Evolutionary conservation across 2,888 invertebrate species (phyloP), one percentile per base, ranked within the genome.

Genomic region (Eristalis tenax): DNA sequence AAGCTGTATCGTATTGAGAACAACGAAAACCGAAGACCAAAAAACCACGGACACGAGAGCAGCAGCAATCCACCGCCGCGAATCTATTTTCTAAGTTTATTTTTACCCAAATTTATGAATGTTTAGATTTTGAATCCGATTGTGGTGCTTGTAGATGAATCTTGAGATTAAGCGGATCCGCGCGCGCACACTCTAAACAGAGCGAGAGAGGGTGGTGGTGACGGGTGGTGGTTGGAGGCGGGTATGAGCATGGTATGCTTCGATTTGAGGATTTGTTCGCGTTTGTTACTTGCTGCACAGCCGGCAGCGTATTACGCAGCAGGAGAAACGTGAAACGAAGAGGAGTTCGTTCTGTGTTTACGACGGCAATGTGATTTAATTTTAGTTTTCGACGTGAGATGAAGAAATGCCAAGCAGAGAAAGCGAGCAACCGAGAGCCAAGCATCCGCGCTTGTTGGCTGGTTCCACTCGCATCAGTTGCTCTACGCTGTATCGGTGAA

Each of bases 81-180:
- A 87, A 83, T 83, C 83, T 87, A 87, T 87, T 87, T 87, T 87
- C 87, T 83, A 87, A 87, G 87, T 87, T 87, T 87, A 87, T 87
- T 87, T 87, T 79, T 87, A 87, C 87, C 83, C 83, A 76, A 83
- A 83, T 87, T 87, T 87, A 87, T 87, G 87, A 87, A 87, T 87
- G 87, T 87, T 87, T 87, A 87, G 87, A 87, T 87, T 87, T 26
- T 87, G 75, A 87, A 87, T 87, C 87, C 87, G 83, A 87, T 83
- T 79, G 87, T 76, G 83, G 66, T 87, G 79, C 83, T 87, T 83
- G 87, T 73, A 87, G 83, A 87, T 83, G 76, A 66, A 80, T 83
- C 87, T 87, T 87, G 76, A 87, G 83, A 87, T 83, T 83, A 76
- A 87, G 87, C 87, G 78, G 57, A 59, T 68, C 56, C 28, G 66